phyloP scores from a whole-genome alignment of 2,888 invertebrate species.

The Buathra laborator region DNA sequence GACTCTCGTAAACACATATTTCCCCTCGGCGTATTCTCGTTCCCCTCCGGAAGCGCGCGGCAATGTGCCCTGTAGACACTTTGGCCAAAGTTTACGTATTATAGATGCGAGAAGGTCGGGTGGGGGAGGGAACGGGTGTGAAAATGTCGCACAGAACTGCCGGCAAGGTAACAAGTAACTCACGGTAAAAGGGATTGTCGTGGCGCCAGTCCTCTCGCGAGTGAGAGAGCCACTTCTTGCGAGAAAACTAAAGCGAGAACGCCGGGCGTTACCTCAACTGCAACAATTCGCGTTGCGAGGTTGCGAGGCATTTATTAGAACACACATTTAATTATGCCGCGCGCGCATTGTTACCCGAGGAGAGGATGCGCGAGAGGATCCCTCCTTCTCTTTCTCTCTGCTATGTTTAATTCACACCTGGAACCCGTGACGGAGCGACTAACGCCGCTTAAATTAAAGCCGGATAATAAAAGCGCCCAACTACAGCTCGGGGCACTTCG shows the following conservation, averaged over 20 bases:
- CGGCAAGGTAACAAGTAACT: slow-evolving; percentile 30
- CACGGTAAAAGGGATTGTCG: slow-evolving; percentile 65
- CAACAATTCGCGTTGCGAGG: slow-evolving; percentile 44
- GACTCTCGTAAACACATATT: slow-evolving; percentile 27
- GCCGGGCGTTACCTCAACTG: slow-evolving; percentile 34
- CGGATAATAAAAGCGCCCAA: slow-evolving; percentile 83
- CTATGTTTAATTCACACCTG: slow-evolving; percentile 83
- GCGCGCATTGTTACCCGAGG: slow-evolving; percentile 77
- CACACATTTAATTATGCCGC: slow-evolving; percentile 82
- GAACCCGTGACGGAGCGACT: slow-evolving; percentile 82
- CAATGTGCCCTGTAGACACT: slow-evolving; percentile 77
- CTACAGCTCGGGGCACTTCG: slow-evolving; percentile 54
- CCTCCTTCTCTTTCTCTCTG: slow-evolving; percentile 8
- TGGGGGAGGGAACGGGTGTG: slow-evolving; percentile 41
- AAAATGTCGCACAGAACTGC: slow-evolving; percentile 18
- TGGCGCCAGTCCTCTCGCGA: slow-evolving; percentile 68
- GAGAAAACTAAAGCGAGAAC: background rate
- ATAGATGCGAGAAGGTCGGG: slow-evolving; percentile 44
- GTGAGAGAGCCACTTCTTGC: slow-evolving; percentile 52
- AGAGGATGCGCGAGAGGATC: slow-evolving; percentile 32
- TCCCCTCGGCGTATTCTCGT: slow-evolving; percentile 46
- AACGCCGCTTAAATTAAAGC: slow-evolving; percentile 84
- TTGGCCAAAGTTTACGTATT: slow-evolving; percentile 75
- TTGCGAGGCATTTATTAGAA: slow-evolving; percentile 80
- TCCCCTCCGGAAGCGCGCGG: slow-evolving; percentile 51